These are phyloP conservation scores for Syrista parreyssii DNA, from an alignment of 2,888 invertebrate genomes.

Conservation along the genomic window DNA sequence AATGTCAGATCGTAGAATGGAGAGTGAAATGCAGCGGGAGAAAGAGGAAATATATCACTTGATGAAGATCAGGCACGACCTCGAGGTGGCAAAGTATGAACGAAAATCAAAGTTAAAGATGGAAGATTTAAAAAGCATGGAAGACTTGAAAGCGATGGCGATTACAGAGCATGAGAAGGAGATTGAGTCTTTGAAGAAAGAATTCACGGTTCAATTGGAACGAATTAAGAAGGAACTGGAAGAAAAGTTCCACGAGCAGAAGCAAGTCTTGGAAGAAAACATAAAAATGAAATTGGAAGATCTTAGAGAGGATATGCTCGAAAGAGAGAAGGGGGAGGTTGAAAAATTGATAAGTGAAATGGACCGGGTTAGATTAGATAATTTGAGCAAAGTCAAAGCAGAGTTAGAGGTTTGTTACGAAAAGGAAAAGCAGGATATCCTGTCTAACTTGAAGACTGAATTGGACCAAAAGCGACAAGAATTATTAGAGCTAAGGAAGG, in stretches of 20 bases:
- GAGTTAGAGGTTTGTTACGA: conserved; percentile 62
- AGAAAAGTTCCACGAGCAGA: conserved; percentile 65
- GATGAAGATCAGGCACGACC: conserved; percentile 35
- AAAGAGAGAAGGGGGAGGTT: conserved; percentile 60
- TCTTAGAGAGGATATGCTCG: conserved; percentile 67
- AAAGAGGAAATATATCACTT: conserved; percentile 35
- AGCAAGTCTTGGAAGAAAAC: conserved; percentile 66
- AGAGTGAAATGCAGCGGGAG: conserved; percentile 33
- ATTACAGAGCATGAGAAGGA: conserved; percentile 67
- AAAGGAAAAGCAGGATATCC: conserved; percentile 61
- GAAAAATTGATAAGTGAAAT: conserved; percentile 54
- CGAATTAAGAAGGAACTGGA: conserved; percentile 61
- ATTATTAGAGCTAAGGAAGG: conserved; percentile 66
- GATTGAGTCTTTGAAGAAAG: conserved; percentile 70
- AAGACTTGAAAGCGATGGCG: conserved; percentile 52
- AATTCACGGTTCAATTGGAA: conserved; percentile 68
- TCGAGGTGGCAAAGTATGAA: conserved; percentile 53
- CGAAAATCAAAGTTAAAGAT: conserved; percentile 39
- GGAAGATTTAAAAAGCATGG: conserved; percentile 69
- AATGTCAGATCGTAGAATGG: conserved; percentile 28
- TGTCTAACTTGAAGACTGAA: conserved; percentile 67
- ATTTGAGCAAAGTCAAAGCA: conserved; percentile 52
- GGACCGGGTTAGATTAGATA: conserved; percentile 52
- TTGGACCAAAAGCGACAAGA: conserved; percentile 67
- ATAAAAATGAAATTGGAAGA: conserved; percentile 66